These are phyloP conservation scores for Macrobrachium nipponense DNA, from an alignment of 1,140 invertebrate genomes.

Conservation along the genomic window DNA sequence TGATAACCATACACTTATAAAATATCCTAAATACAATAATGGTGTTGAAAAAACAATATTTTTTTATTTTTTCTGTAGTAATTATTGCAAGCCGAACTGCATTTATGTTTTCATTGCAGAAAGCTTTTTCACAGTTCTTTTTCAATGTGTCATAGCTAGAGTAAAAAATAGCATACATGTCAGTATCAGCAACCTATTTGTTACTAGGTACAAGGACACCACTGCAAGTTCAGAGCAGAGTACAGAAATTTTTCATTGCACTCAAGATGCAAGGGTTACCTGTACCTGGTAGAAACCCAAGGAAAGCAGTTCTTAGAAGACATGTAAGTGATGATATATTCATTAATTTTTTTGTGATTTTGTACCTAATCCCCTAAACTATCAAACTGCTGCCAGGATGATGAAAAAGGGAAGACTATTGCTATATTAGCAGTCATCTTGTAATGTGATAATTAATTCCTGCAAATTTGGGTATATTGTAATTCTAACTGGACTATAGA, in stretches of 20 bases:
- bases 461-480: too few relatives aligned
- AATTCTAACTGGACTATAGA: not conserved
- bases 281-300: constrained; percentile 80
- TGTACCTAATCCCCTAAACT: not conserved
- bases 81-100: too few relatives aligned
- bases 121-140: too few relatives aligned
- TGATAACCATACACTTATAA: too few relatives aligned
- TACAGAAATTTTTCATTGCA: constrained; percentile 95
- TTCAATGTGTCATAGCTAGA: too few relatives aligned
- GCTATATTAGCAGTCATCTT: too few relatives aligned
- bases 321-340: constrained; percentile 17
- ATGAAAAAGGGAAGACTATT: not conserved
- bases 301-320: constrained; percentile 66
- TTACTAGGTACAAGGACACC: constrained; percentile 75
- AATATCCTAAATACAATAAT: too few relatives aligned
- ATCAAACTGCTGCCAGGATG: not conserved
- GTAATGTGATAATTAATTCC: too few relatives aligned
- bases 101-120: too few relatives aligned
- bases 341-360: not conserved
- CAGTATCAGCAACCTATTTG: not conserved
- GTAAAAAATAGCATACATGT: too few relatives aligned
- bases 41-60: too few relatives aligned
- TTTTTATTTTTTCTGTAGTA: too few relatives aligned
- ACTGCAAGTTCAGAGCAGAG: constrained; percentile 88
- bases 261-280: constrained; percentile 86